Percentiles rank a stretch among this genome's conserved stretches.
Evolutionary conservation across 2,888 invertebrate species (phyloP).

Genomic region (Alcis repandata): DNA sequence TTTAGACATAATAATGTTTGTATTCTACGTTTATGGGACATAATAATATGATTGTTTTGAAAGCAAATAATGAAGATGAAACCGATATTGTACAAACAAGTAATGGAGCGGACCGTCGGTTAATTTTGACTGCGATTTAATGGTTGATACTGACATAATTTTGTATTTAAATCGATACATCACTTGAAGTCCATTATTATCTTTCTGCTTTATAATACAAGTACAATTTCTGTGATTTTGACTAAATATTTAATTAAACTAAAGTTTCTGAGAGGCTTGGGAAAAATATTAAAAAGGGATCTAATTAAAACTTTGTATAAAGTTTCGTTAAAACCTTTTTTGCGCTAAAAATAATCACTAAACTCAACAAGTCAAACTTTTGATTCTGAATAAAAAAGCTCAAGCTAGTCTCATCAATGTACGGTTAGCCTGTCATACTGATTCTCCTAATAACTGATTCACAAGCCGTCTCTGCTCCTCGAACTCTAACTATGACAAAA

Average conservation of each 20-base stretch:
- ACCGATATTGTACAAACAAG: slow-evolving; percentile 26
- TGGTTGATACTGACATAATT: not conserved
- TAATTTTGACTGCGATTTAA: slow-evolving; percentile 9
- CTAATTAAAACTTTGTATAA: too few species aligned
- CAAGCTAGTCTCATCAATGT: not conserved
- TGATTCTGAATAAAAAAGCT: not conserved
- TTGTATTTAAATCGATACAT: too few species aligned
- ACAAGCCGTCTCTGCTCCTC: not conserved
- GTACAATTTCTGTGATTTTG: too few species aligned
- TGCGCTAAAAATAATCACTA: not conserved
- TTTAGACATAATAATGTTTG: slow-evolving; percentile 32
- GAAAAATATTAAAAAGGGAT: too few species aligned
- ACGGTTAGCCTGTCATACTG: not conserved
- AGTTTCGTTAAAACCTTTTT: not conserved
- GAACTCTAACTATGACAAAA: slow-evolving; percentile 14
- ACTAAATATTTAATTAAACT: too few species aligned
- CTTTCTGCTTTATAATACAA: too few species aligned
- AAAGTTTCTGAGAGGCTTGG: too few species aligned
- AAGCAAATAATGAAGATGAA: slow-evolving; percentile 26
- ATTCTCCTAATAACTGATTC: slow-evolving; percentile 4
- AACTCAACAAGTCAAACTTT: not conserved
- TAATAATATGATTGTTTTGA: slow-evolving; percentile 37
- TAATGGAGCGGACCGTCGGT: slow-evolving; percentile 14
- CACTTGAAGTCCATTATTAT: too few species aligned
- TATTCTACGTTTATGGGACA: slow-evolving; percentile 29